These are phyloP conservation scores for Drosophila subobscura DNA, from an alignment of 1,140 invertebrate species.

Conservation along the genomic window DNA sequence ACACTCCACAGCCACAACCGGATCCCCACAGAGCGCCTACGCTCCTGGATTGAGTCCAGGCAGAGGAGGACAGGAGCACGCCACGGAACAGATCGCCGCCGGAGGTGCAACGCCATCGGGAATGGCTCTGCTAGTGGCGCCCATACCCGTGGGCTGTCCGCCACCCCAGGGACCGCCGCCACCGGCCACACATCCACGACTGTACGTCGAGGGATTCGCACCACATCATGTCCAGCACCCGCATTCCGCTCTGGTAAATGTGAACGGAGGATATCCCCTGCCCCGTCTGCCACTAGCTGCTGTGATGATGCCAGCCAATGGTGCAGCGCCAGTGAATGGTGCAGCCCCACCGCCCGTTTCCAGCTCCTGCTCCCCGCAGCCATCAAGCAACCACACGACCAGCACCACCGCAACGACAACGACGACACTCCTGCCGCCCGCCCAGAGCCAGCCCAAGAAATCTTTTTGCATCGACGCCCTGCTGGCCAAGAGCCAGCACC, in stretches of 20 bases:
- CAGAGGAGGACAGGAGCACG: slow-evolving; percentile 13
- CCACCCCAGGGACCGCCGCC: slow-evolving; percentile 31
- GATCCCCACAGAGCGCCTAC: slow-evolving; percentile 67
- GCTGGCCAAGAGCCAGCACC: slow-evolving; percentile 83
- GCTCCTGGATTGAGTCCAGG: slow-evolving; percentile 51
- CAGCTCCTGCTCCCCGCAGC: slow-evolving; percentile 13
- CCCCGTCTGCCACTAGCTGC: slow-evolving; percentile 63
- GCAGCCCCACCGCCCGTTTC: slow-evolving; percentile 14
- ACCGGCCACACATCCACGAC: slow-evolving; percentile 41
- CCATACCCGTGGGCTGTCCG: slow-evolving; percentile 60
- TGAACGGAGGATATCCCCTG: slow-evolving; percentile 55
- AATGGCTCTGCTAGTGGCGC: slow-evolving; percentile 71
- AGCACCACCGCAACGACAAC: slow-evolving; percentile 44
- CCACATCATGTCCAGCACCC: slow-evolving; percentile 61
- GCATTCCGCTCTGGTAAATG: slow-evolving; percentile 27
- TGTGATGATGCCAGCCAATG: slow-evolving; percentile 60
- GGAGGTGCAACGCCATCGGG: slow-evolving; percentile 9
- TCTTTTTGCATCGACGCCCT: slow-evolving; percentile 89
- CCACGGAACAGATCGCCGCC: slow-evolving; percentile 19
- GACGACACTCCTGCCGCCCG: slow-evolving; percentile 44
- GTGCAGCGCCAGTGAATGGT: slow-evolving; percentile 17
- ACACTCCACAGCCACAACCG: slow-evolving; percentile 65
- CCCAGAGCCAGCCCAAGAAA: slow-evolving; percentile 84
- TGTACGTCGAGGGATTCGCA: slow-evolving; percentile 64
- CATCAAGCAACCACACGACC: slow-evolving; percentile 22